Conservation (phyloP, 2,113 vertebrate species). For the Origma solitaria region DNA sequence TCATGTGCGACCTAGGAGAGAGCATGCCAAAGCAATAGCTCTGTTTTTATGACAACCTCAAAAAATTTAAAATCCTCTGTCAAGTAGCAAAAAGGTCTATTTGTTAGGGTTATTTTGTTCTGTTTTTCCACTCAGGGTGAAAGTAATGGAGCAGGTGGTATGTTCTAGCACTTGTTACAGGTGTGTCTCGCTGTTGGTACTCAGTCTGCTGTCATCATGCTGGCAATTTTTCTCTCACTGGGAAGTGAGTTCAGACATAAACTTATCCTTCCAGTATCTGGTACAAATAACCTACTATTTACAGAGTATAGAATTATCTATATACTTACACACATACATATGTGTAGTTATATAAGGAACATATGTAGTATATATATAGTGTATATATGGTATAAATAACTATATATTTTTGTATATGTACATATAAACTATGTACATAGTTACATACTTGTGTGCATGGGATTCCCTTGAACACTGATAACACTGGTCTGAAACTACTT, state of each 20-base stretch:
- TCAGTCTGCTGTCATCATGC: background rate
- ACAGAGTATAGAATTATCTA: background rate
- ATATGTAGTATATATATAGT: background rate
- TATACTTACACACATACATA: no score
- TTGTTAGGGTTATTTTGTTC: rapidly evolving
- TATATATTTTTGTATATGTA: no score
- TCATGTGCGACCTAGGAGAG: background rate
- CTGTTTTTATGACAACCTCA: background rate
- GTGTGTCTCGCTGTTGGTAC: background rate
- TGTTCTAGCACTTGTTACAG: background rate
- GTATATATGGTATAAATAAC: background rate
- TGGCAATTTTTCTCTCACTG: background rate
- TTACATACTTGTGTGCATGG: background rate
- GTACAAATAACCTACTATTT: background rate
- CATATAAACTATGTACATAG: background rate
- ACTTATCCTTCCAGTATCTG: background rate
- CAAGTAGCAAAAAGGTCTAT: background rate
- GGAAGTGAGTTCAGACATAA: background rate
- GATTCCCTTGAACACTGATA: background rate
- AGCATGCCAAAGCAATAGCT: background rate
- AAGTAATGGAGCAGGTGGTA: background rate
- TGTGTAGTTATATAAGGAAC: background rate
- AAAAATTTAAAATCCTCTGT: background rate
- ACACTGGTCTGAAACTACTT: background rate
- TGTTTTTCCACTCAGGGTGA: background rate